Base-by-base conservation (phyloP, 2,888 invertebrate genomes). In the Drosophila pseudotakahashii region DNA sequence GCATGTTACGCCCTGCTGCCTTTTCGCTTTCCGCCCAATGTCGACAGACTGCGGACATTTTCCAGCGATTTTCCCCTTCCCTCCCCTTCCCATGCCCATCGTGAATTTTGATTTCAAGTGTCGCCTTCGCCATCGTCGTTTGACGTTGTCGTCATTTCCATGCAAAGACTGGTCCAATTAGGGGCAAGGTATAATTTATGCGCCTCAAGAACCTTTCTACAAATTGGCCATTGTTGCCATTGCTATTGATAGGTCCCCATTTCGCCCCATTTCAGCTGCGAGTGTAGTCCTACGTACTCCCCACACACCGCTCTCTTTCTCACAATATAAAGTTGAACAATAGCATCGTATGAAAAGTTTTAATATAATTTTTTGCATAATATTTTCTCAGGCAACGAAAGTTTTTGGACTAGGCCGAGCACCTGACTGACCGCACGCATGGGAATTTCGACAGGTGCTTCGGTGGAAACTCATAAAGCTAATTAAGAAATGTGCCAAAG, bases 1-100 rank as follows among this genome's bases (percentile, higher is more conserved):
- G 91, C 90, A 89, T 89, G 90, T 90, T 90, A 89, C 86, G 90
- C 90, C 85, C 88, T 90, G 90, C 76, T 91, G 90, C 81, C 82
- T 83, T 64, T 78, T 83, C 84, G 78, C 87, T 77, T 76, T 77
- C 73, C 58, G 74, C 64, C 70, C 60, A 67, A 81, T 71, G 64
- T 45, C 71, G 45, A 70, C 59, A 55, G 66, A 42, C 81, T 59
- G 62, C 37, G 64, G 62, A 54, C 48, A 45, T 39, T 71, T 50
- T 10, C 72, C 16, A 36, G 36, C 44, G 39, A 41, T 11, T 41
- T 41, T 30, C 2, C 37, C 11, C 34, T 0, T 3, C 10, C 10
- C n/a, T 30, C 2, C 37, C 11, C 34, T 0, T 3, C 10, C 10
- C n/a, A n/a, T n/a, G n/a, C n/a, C 10, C 11, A 11, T 45, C 50